These are phyloP conservation scores for Gryllus longicercus DNA, from an alignment of 2,888 invertebrate genomes.

Conservation along the genomic window DNA sequence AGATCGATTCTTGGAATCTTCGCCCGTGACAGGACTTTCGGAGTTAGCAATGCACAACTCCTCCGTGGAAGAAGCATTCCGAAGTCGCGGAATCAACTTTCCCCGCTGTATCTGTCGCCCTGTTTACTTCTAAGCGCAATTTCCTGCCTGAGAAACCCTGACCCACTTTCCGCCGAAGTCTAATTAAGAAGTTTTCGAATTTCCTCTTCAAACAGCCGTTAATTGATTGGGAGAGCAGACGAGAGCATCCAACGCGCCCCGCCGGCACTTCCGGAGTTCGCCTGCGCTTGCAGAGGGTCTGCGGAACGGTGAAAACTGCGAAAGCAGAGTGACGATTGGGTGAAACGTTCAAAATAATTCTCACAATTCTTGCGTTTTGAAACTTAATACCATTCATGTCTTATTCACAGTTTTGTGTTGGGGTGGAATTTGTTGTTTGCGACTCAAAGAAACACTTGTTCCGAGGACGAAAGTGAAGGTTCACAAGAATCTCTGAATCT, in stretches of 20 bases:
- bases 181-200: slow-evolving; percentile 8
- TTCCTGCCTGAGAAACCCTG: slow-evolving; percentile 1
- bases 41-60: not conserved
- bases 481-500: too few species aligned
- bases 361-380: too few species aligned
- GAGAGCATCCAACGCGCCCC: not conserved
- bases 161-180: not conserved
- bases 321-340: too few species aligned
- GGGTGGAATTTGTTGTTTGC: too few species aligned
- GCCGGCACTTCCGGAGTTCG: not conserved
- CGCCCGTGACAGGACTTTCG: not conserved
- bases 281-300: too few species aligned
- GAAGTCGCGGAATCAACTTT: not conserved
- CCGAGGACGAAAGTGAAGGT: too few species aligned
- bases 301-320: too few species aligned
- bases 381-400: too few species aligned
- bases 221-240: not conserved
- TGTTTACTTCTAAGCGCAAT: not conserved
- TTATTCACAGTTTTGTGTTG: too few species aligned
- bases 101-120: not conserved
- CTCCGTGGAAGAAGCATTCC: not conserved
- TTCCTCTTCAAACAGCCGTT: not conserved
- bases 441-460: too few species aligned
- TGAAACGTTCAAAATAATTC: too few species aligned
- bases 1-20: not conserved